A percentile compares a stretch with the other conserved stretches of the same genome.
These are phyloP conservation scores for Danionella cerebrum DNA, from an alignment of 2,113 vertebrate species.

Conservation along the genomic window DNA sequence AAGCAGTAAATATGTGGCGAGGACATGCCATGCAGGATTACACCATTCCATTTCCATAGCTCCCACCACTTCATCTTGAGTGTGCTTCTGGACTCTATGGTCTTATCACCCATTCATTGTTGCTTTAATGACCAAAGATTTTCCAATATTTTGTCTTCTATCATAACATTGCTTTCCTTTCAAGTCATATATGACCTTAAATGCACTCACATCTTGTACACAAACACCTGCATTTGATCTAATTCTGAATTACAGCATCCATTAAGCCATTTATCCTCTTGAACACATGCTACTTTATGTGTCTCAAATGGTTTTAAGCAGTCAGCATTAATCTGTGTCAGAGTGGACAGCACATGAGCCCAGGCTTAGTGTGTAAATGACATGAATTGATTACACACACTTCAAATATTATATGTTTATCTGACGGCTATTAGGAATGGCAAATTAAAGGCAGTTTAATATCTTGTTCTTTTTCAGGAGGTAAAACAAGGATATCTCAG, in stretches of 20 bases:
- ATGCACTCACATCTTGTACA: not conserved
- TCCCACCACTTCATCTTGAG: too few species aligned
- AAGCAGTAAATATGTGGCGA: too few species aligned
- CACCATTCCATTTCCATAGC: not conserved
- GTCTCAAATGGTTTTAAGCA: slow-evolving; percentile 4
- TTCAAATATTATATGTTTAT: not conserved
- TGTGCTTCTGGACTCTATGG: too few species aligned
- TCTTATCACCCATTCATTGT: too few species aligned
- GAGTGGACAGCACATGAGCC: not conserved
- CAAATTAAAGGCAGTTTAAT: not conserved
- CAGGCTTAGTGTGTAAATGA: not conserved
- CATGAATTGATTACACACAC: not conserved
- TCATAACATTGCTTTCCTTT: too few species aligned
- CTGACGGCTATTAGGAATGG: not conserved
- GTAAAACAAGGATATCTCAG: not conserved
- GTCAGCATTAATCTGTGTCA: not conserved
- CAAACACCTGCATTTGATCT: not conserved
- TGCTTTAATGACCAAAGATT: too few species aligned
- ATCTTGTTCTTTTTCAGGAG: too few species aligned
- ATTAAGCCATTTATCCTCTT: slow-evolving; percentile 18
- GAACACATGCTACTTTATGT: not conserved
- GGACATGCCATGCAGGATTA: too few species aligned
- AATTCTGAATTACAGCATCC: not conserved
- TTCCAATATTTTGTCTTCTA: too few species aligned
- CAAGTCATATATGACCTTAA: too few species aligned